These are phyloP conservation scores for Iguana delicatissima DNA, from an alignment of 2,797 vertebrate genomes.

Conservation along the genomic window DNA sequence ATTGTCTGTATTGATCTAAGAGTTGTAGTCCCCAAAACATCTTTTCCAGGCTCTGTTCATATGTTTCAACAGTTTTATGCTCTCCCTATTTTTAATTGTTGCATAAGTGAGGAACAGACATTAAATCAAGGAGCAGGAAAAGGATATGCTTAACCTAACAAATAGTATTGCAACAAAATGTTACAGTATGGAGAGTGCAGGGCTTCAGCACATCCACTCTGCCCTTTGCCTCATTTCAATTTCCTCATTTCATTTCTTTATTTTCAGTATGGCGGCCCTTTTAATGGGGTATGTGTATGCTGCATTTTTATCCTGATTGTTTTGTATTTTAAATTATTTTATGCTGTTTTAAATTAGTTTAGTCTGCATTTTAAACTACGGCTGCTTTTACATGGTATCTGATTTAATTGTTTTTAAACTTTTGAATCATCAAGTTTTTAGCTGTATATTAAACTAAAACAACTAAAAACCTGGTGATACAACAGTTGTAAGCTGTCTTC, in stretches of 20 bases:
- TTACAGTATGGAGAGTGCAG: not conserved
- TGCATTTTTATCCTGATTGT: not conserved
- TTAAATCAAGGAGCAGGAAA: not conserved
- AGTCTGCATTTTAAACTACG: too few relatives aligned
- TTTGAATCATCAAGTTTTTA: too few relatives aligned
- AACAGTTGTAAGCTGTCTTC: too few relatives aligned
- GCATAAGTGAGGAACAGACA: not conserved
- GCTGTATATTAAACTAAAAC: too few relatives aligned
- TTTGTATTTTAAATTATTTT: not conserved
- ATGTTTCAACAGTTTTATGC: too few relatives aligned
- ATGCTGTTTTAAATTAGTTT: too few relatives aligned
- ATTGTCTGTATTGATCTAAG: not conserved
- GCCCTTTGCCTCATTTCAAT: not conserved
- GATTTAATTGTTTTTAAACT: too few relatives aligned
- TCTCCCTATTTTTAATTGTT: not conserved
- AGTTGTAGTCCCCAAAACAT: not conserved
- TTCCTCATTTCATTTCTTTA: not conserved
- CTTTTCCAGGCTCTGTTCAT: not conserved
- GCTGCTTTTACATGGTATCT: too few relatives aligned
- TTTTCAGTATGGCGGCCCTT: not conserved
- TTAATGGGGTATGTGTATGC: too few relatives aligned
- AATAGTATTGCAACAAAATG: not conserved
- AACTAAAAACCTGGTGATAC: too few relatives aligned
- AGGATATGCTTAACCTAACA: not conserved
- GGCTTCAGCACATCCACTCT: not conserved